These are phyloP conservation scores for Hyperoodon ampullatus DNA, from an alignment of 2,113 vertebrate species.

Conservation along the genomic window DNA sequence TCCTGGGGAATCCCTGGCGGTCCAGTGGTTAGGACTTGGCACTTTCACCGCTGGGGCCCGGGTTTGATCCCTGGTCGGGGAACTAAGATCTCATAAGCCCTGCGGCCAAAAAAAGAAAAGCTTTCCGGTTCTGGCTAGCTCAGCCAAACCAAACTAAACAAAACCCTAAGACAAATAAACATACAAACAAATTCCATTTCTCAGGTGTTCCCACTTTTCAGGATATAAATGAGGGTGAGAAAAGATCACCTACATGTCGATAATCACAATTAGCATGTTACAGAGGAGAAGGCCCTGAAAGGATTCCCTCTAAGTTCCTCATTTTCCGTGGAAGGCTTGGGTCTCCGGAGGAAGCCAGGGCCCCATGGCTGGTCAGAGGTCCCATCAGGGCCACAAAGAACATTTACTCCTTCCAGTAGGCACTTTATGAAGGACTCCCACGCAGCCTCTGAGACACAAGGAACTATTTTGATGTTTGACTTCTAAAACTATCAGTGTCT, in stretches of 20 bases:
- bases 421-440: neutral
- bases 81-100: neutral
- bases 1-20: neutral
- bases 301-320: neutral
- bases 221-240: neutral
- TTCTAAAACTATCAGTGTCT: neutral
- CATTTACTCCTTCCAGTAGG: neutral
- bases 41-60: neutral
- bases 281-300: too few relatives aligned
- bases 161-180: neutral
- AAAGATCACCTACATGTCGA: neutral
- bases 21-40: neutral
- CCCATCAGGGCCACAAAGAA: neutral
- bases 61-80: neutral
- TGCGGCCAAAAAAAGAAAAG: neutral
- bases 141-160: neutral
- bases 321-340: neutral
- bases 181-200: neutral
- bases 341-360: neutral
- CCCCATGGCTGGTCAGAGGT: too few relatives aligned
- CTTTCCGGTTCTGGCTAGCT: neutral
- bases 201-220: neutral
- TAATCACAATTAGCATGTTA: neutral
- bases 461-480: neutral
- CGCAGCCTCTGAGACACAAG: neutral